A percentile compares a stretch with the other conserved stretches of the same genome.
Evolutionary conservation across 2,888 invertebrate species (phyloP).

Genomic region (Sicus ferrugineus): DNA sequence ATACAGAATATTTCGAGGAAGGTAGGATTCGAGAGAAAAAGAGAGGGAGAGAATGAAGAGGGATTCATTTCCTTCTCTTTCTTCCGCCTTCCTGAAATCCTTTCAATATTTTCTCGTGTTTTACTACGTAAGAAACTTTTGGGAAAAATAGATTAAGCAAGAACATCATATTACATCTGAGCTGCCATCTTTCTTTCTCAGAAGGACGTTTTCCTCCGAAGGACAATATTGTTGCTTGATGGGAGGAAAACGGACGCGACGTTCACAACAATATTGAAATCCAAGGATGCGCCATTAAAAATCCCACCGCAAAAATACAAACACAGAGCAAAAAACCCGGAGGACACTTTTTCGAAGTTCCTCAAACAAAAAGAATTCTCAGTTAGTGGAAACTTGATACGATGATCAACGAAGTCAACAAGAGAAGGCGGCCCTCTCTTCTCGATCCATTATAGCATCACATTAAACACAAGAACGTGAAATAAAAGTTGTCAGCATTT

Average conservation of each 20-base stretch:
- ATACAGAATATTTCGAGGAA: no score
- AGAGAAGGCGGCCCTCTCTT: no score
- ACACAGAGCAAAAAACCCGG: neutral
- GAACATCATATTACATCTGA: neutral
- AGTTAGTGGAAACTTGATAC: no score
- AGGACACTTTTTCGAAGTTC: neutral
- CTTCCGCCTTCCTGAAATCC: neutral
- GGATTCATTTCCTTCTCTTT: neutral
- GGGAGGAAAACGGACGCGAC: neutral
- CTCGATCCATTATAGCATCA: no score
- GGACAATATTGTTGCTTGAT: neutral
- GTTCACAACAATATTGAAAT: neutral
- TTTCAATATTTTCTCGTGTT: neutral
- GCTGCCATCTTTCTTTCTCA: neutral
- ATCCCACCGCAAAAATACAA: neutral
- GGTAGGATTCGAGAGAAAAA: no score
- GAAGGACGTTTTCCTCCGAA: neutral
- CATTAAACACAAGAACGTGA: no score
- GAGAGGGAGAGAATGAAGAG: neutral
- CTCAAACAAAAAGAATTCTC: no score
- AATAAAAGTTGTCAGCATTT: no score
- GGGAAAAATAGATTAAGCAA: conserved; percentile 8
- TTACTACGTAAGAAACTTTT: neutral
- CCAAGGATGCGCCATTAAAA: neutral
- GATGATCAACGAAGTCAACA: no score